phyloP scores from a whole-genome alignment of 2,888 invertebrate species.

The Crepidodera aurea region DNA sequence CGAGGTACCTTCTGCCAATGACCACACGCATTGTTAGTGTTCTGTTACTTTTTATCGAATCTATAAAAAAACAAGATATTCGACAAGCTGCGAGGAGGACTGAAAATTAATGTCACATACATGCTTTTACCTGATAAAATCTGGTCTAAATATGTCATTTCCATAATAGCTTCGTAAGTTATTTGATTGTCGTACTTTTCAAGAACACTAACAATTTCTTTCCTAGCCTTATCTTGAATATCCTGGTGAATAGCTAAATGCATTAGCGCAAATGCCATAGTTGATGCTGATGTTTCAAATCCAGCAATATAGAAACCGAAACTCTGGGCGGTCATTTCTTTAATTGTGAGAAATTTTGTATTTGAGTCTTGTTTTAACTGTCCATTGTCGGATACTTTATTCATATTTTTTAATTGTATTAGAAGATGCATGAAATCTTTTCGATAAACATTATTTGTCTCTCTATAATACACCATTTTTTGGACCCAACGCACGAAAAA shows the following conservation, averaged over 20 bases:
- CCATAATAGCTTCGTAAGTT: slow-evolving; percentile 41
- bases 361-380: slow-evolving; percentile 35
- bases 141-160: slow-evolving; percentile 44
- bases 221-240: slow-evolving; percentile 39
- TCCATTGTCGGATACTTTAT: slow-evolving; percentile 56
- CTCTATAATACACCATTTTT: slow-evolving; percentile 46
- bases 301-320: slow-evolving; percentile 45
- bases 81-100: too few species aligned
- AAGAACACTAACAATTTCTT: slow-evolving; percentile 40
- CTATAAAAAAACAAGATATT: too few species aligned
- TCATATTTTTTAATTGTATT: slow-evolving; percentile 59
- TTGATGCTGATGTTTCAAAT: slow-evolving; percentile 45
- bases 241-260: slow-evolving; percentile 41
- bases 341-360: not conserved
- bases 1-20: too few species aligned
- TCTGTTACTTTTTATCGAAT: too few species aligned
- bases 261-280: slow-evolving; percentile 43
- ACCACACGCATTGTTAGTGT: too few species aligned
- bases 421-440: slow-evolving; percentile 67
- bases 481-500: not conserved
- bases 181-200: slow-evolving; percentile 37
- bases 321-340: slow-evolving; percentile 35
- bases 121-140: slow-evolving; percentile 44
- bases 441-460: slow-evolving; percentile 59
- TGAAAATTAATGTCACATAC: too few species aligned